Base-by-base conservation (phyloP, 2,888 invertebrate species). In the Corythucha ciliata region DNA sequence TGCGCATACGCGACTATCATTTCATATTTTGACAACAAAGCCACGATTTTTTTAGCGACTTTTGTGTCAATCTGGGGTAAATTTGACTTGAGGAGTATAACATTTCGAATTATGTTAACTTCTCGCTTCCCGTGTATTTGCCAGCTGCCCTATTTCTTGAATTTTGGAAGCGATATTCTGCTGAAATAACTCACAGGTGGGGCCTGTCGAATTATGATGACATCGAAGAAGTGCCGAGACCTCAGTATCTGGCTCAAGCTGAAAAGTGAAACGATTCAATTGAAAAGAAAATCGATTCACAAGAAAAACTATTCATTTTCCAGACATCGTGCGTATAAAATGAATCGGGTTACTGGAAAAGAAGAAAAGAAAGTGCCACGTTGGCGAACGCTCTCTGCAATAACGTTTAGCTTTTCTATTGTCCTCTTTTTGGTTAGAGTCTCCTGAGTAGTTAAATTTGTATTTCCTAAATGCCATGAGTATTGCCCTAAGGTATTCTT, bases 181-280 rank as follows among this genome's bases (percentile, higher is more conserved):
- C 90, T 0, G 89, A 91, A 71, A 88, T 96, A 66, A 91, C 92
- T 3, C 94, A 94, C 70, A 80, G 91, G 52, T 97, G 96, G 96
- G 94, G 94, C 71, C 75, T 94, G 56, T 87, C 89, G 0, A 89
- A 86, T 20, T 91, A 91, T 66, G 92, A 93, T 70, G 78, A 85
- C 24, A 83, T 84, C 65, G 89, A 92, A 69, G 93, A 94, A 67
- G 91, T 93, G 67, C 93, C 93, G 2, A 72, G 94, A 33, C 93
- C 93, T 36, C 86, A 93, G 69, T 94, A 88, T 69, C 73, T 94
- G 55, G 86, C 87, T 0, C 71, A 85, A 27, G 69, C 92, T 46
- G 79, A 83, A 12, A 81, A 85, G 65, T 81, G 84, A 64, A 75
- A 81, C 55, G 79, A n/a, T n/a, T n/a, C 79, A 59, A 49, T 56